Evolutionary conservation across 2,888 invertebrate genomes (phyloP), one percentile per base, ranked within the genome.

Genomic region (Branchinecta sandiegonensis): DNA sequence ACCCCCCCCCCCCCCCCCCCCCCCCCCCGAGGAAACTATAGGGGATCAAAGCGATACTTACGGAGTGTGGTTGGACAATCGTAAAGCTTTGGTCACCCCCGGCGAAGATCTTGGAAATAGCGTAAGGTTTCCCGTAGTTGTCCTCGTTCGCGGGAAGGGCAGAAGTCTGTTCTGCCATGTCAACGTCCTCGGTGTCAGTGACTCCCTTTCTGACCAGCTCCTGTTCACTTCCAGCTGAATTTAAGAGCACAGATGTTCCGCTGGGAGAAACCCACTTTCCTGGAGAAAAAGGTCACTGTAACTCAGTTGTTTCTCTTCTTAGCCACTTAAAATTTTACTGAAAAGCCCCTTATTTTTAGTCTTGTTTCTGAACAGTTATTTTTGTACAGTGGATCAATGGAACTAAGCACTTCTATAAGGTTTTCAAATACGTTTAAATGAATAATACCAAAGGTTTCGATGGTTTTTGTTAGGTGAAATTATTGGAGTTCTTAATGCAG

Each of bases 31-130:
- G 23, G 23, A 23, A 23, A 23, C 23, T 3, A 37, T 37, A 37
- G 3, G 37, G 4, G 37, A 23, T 37, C 37, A 37, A 37, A 37
- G 37, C 37, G 37, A 37, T 63, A n/a, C 64, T 66, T 23, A 72
- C 72, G 68, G 65, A 69, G 10, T 69, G 68, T 8, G 69, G 67
- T 37, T 70, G 66, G 17, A 88, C 82, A 3, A 86, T 82, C 8
- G 88, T 84, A 76, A 94, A 89, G 74, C 90, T 90, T 76, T 91
- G 90, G 79, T 94, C 90, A 9, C 94, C 93, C 7, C 94, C 94
- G 46, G 88, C 86, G 75, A 84, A 88, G 73, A 91, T 83, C 73
- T 81, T 81, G 69, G 83, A 80, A 0, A 84, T 79, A 9, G 82
- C 80, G 70, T 73, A 47, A 12, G 66, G 37, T 37, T 48, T 14